Conservation (phyloP, 2,888 invertebrate genomes). For the Onthophagus sagittarius region DNA sequence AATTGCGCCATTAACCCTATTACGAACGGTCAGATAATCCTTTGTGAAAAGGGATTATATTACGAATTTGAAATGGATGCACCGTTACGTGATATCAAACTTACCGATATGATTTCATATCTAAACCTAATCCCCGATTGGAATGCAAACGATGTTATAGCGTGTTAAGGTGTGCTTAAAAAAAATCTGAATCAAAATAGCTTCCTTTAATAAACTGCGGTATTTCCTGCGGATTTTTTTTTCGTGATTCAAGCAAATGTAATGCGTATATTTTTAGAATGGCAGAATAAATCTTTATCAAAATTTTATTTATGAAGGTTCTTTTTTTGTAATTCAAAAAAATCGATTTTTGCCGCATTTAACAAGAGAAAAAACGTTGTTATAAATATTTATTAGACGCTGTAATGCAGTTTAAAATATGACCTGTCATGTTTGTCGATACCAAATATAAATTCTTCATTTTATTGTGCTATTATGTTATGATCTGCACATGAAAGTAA, state of each 20-base stretch:
- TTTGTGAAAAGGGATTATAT: background rate
- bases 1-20: background rate
- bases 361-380: background rate
- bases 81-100: background rate
- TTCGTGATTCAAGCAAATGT: background rate
- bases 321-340: background rate
- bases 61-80: background rate
- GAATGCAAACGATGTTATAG: background rate
- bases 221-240: background rate
- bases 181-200: background rate
- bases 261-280: background rate
- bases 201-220: background rate
- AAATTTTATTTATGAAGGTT: background rate
- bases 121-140: background rate
- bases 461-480: background rate
- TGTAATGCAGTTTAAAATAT: background rate
- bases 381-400: background rate
- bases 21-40: background rate
- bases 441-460: background rate
- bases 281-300: background rate
- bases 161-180: background rate
- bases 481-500: background rate
- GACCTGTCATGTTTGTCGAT: background rate
- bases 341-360: background rate
- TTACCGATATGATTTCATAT: background rate